Evolutionary conservation across 2,797 vertebrate genomes (phyloP), one percentile per base, ranked within the genome.

Genomic region (Vultur gryphus): DNA sequence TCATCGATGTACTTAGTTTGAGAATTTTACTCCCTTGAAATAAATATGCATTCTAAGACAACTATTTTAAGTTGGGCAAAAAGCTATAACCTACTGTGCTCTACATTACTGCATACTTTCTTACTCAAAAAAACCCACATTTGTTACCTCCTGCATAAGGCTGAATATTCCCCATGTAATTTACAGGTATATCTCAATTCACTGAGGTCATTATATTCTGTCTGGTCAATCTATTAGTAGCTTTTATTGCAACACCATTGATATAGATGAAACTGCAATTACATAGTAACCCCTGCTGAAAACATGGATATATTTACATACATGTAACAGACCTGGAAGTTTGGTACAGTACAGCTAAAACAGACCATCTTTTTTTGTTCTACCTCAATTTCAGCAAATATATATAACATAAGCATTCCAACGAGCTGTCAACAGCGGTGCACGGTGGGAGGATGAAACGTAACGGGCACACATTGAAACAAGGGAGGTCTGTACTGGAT

Each of bases 361-460:
- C 10, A 6, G 7, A 29, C 2, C 11, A 33, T 3, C 19, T 13
- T n/a, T 41, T 41, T 33, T 12, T 29, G 18, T 25, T 83, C 44
- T 6, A 6, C 14, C 58, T 64, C 52, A 13, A 3, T 23, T 52
- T 57, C 64, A 70, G 28, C 48, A 29, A 59, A 6, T 6, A 5
- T 11, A 41, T 3, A 4, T 1, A 62, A 24, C 16, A 11, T 6
- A 17, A 59, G 37, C 55, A 54, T 2, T 9, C 35, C 61, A 48
- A 11, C 0, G 8, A 77, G 62, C 41, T 78, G 65, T 29, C 46
- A 37, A 6, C 24, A 43, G 51, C 0, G 7, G 6, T 2, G 35
- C 1, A 1, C 0, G 1, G 21, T 4, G 3, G 29, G 28, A 49
- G 6, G 21, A 48, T 10, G 25, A 48, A 61, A 26, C 7, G 6